phyloP scores from a whole-genome alignment of 2,888 invertebrate genomes.

The Rosalia funebris region DNA sequence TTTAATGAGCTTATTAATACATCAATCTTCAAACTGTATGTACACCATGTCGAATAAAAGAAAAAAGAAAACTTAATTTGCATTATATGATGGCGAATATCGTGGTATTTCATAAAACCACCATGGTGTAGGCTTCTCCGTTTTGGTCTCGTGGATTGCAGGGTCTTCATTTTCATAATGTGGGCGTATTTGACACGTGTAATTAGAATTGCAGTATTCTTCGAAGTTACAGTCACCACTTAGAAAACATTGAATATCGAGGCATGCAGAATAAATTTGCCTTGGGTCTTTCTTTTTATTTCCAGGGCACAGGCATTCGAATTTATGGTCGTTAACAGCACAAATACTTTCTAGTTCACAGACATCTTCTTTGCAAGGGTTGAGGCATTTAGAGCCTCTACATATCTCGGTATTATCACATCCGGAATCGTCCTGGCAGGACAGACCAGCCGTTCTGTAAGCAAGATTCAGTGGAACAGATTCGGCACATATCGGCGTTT shows the following conservation, averaged over 20 bases:
- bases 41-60: too few relatives aligned
- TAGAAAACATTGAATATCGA: constrained; percentile 29
- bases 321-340: constrained; percentile 18
- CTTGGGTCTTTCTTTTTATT: constrained; percentile 17
- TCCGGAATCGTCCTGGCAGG: constrained; percentile 27
- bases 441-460: neutral
- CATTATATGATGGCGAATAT: neutral
- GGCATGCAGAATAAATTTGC: constrained; percentile 26
- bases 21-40: too few relatives aligned
- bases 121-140: constrained; percentile 30
- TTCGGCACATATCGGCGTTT: constrained; percentile 8
- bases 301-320: constrained; percentile 26
- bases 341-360: constrained; percentile 33
- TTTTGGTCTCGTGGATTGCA: too few relatives aligned
- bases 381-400: constrained; percentile 29
- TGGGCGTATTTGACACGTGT: constrained; percentile 2
- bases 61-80: too few relatives aligned
- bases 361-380: constrained; percentile 29
- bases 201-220: neutral
- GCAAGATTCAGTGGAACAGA: too few relatives aligned
- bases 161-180: too few relatives aligned
- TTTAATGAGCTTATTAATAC: too few relatives aligned
- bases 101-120: constrained; percentile 34
- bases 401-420: constrained; percentile 21
- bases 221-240: constrained; percentile 21